phyloP scores from a whole-genome alignment of 1,140 invertebrate genomes.

The Magallana gigas region DNA sequence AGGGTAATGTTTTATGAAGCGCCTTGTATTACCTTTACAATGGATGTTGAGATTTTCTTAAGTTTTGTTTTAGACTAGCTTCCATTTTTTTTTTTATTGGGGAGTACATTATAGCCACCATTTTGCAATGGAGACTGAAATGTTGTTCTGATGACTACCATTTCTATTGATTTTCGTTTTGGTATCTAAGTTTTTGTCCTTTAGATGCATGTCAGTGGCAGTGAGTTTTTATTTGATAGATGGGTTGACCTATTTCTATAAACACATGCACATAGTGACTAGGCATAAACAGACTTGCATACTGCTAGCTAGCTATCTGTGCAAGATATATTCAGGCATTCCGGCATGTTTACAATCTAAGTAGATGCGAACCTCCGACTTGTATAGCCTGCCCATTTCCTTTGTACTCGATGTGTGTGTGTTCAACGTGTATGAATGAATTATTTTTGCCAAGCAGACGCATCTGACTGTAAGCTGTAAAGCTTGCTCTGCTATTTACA shows the following conservation, averaged over 20 bases:
- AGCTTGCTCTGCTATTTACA: neutral
- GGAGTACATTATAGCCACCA: neutral
- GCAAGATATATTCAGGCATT: neutral
- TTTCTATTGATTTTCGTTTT: constrained; percentile 16
- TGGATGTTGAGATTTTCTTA: too few relatives aligned
- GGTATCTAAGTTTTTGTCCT: neutral
- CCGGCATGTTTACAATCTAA: neutral
- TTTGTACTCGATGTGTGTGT: neutral
- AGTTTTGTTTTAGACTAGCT: too few relatives aligned
- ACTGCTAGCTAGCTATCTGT: neutral
- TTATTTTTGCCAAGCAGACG: neutral
- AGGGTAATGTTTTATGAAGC: too few relatives aligned
- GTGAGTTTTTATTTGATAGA: neutral
- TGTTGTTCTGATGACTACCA: neutral
- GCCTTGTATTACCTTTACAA: too few relatives aligned
- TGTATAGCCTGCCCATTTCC: neutral
- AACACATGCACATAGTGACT: neutral
- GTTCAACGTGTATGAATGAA: constrained; percentile 15
- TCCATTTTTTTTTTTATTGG: too few relatives aligned
- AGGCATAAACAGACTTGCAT: neutral
- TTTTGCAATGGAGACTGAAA: constrained; percentile 10
- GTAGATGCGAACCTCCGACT: neutral
- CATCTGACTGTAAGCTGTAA: neutral
- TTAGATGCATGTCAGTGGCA: neutral
- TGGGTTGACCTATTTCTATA: neutral